Conservation (phyloP, 2,888 invertebrate genomes). For the Hoplodrina blanda region DNA sequence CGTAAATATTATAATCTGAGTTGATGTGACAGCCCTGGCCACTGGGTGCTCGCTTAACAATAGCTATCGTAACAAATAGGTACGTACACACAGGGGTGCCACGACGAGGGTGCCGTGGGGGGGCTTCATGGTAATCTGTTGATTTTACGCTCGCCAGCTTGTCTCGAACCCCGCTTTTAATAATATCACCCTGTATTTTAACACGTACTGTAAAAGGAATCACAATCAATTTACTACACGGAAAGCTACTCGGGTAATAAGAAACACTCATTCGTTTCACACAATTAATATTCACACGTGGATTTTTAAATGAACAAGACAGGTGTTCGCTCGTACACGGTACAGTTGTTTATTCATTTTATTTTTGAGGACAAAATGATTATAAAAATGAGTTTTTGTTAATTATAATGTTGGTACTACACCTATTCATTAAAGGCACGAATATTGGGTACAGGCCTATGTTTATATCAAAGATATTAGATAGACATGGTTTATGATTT, state of each 20-base stretch:
- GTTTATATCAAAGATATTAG: conserved; percentile 31
- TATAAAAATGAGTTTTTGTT: conserved; percentile 12
- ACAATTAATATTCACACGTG: conserved; percentile 69
- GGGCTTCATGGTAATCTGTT: conserved; percentile 88
- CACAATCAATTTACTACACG: conserved; percentile 73
- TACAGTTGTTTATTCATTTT: conserved; percentile 38
- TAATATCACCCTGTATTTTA: conserved; percentile 86
- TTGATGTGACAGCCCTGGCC: conserved; percentile 83
- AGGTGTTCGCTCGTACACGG: conserved; percentile 50
- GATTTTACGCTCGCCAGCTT: conserved; percentile 88
- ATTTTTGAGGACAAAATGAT: conserved; percentile 25
- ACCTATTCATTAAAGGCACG: conserved; percentile 1
- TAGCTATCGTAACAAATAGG: conserved; percentile 86
- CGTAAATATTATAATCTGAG: conserved; percentile 62
- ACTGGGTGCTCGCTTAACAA: conserved; percentile 77
- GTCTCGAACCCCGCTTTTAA: conserved; percentile 82
- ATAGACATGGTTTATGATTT: conserved; percentile 49
- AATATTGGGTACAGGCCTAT: neutral
- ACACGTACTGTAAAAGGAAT: conserved; percentile 82
- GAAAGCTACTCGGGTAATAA: conserved; percentile 66
- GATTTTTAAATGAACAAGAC: conserved; percentile 61
- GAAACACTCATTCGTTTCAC: conserved; percentile 76
- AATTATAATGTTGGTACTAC: conserved; percentile 5
- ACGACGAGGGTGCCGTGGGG: conserved; percentile 77
- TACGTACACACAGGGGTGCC: conserved; percentile 82